phyloP scores from a whole-genome alignment of 2,888 invertebrate species.

The Trileptium ribeirensis region DNA sequence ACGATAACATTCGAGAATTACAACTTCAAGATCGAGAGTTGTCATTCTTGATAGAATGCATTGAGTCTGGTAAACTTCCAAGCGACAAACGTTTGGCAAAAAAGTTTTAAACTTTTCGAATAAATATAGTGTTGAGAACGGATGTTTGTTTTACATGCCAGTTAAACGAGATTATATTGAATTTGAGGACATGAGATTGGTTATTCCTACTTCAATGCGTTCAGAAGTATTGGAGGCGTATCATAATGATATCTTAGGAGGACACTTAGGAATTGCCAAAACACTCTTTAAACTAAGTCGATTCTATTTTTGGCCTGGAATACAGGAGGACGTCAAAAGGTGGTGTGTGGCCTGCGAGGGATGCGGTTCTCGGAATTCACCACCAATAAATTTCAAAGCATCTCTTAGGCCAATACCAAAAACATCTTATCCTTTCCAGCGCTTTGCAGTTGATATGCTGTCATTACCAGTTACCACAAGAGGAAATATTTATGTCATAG shows the following conservation, averaged over 20 bases:
- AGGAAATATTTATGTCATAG: slow-evolving; percentile 19
- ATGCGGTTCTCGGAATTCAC: background rate
- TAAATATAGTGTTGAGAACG: background rate
- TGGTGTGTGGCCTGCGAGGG: background rate
- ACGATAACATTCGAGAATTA: background rate
- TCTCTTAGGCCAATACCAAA: background rate
- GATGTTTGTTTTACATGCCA: background rate
- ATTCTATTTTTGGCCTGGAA: slow-evolving; percentile 4
- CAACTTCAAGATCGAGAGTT: background rate
- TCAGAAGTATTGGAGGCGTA: slow-evolving; percentile 4
- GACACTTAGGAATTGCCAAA: background rate
- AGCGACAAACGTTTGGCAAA: background rate
- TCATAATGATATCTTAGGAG: slow-evolving; percentile 11
- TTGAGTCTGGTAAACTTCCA: background rate
- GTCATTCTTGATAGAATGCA: background rate
- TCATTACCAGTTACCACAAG: background rate
- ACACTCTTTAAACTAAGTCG: background rate
- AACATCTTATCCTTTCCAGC: slow-evolving; percentile 8
- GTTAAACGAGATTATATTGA: too few relatives aligned
- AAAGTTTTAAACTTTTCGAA: background rate
- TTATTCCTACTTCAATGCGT: background rate
- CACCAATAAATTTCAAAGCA: slow-evolving; percentile 1
- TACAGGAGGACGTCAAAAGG: background rate
- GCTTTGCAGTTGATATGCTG: slow-evolving; percentile 5
- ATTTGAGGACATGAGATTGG: background rate